Base-by-base conservation (phyloP, 2,888 invertebrate genomes). In the Stictocephala bisonia region DNA sequence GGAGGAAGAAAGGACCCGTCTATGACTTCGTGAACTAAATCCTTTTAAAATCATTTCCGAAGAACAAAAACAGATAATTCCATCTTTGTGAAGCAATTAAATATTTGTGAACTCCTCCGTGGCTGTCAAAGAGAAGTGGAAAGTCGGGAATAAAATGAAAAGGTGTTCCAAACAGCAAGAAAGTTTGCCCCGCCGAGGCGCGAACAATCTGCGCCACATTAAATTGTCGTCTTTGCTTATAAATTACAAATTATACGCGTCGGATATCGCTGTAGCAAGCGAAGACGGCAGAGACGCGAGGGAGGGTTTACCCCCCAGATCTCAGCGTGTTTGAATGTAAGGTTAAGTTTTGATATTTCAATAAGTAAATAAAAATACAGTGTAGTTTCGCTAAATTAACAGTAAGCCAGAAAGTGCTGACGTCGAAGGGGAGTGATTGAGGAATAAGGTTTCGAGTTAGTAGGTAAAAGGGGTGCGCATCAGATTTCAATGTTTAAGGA, bases 211-310 rank as follows among this genome's bases (percentile, higher is more conserved):
- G 40, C 20, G 40, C 51, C 50, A 60, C 60, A 68, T 68, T 68
- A 68, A 69, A 69, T 51, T 69, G 69, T 69, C 68, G 27, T 69
- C 70, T 70, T 70, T 70, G 70, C 70, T 70, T 70, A 70, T 70
- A 70, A 56, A 70, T 70, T 53, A 70, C 70, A 70, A 53, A 70
- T 70, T 70, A 70, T 48, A 41, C 64, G 64, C 64, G 60, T 60
- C 60, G 60, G 27, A 26, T 15, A 15, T 22, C 7, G 24, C 27
- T 56, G 56, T 22, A 7, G 56, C 50, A 48, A 48, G 50, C n/a
- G n/a, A n/a, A n/a, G n/a, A n/a, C n/a, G n/a, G n/a, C n/a, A n/a
- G n/a, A n/a, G n/a, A n/a, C n/a, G n/a, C n/a, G n/a, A n/a, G n/a
- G n/a, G n/a, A n/a, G n/a, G n/a, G n/a, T n/a, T n/a, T n/a, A n/a